Conservation (phyloP, 1,140 invertebrate genomes). For the Ceratosolen solmsi region DNA sequence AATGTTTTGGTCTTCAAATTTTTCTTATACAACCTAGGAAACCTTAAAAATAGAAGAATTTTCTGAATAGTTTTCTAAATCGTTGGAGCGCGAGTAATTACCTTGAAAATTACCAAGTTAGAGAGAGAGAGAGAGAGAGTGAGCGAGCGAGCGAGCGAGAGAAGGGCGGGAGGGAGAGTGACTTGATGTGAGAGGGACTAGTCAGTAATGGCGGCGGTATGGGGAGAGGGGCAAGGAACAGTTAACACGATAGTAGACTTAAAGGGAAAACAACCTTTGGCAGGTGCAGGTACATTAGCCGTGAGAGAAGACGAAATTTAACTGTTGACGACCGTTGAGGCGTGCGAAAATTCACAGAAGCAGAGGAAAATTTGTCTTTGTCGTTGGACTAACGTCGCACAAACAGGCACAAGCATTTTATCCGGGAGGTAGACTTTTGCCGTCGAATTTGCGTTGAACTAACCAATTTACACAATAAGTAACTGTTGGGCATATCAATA, state of each 20-base stretch:
- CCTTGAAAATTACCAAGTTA: conserved; percentile 28
- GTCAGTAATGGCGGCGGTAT: background rate
- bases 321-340: background rate
- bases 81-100: conserved; percentile 18
- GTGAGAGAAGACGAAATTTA: background rate
- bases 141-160: background rate
- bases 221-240: background rate
- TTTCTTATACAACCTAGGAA: background rate
- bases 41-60: conserved; percentile 16
- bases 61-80: conserved; percentile 16
- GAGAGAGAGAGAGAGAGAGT: background rate
- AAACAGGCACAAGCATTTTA: background rate
- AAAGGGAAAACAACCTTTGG: conserved; percentile 8
- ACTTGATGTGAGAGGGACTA: background rate
- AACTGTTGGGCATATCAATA: background rate
- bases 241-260: background rate
- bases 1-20: background rate
- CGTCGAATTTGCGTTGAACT: background rate
- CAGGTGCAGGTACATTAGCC: conserved; percentile 9
- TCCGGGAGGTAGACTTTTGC: background rate
- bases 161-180: background rate
- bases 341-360: conserved; percentile 9
- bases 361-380: conserved; percentile 11
- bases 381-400: background rate
- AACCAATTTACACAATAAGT: conserved; percentile 24